A percentile compares a stretch with the other conserved stretches of the same genome.
Evolutionary conservation across 1,140 invertebrate genomes (phyloP).

Genomic region (Melanaphis sacchari): DNA sequence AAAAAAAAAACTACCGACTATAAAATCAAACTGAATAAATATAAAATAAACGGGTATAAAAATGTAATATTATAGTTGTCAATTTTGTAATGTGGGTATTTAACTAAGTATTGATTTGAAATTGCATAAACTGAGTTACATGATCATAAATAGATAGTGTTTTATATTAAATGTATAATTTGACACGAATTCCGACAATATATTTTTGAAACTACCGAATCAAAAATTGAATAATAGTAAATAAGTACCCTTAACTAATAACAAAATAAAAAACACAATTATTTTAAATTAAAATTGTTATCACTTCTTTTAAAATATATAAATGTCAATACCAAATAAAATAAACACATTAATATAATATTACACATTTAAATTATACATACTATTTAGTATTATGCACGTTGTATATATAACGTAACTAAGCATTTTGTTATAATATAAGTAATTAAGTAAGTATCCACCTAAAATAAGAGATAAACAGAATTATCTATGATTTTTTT

Average conservation of each 20-base stretch:
- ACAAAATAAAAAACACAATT: not conserved
- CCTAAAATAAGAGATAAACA: not conserved
- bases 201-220: not conserved
- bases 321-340: not conserved
- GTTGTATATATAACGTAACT: not conserved
- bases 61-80: not conserved
- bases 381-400: no score
- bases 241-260: not conserved
- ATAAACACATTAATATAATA: not conserved
- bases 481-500: not conserved
- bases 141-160: not conserved
- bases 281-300: not conserved
- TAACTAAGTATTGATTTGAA: not conserved
- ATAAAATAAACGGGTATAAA: not conserved
- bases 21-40: not conserved
- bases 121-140: not conserved
- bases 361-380: not conserved
- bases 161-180: not conserved
- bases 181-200: not conserved
- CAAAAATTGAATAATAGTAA: not conserved
- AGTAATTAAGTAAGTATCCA: not conserved
- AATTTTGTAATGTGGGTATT: not conserved
- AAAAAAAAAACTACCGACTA: not conserved
- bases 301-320: not conserved
- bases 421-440: not conserved